Evolutionary conservation across 2,888 invertebrate species (phyloP).

Genomic region (Psylliodes chrysocephalus): DNA sequence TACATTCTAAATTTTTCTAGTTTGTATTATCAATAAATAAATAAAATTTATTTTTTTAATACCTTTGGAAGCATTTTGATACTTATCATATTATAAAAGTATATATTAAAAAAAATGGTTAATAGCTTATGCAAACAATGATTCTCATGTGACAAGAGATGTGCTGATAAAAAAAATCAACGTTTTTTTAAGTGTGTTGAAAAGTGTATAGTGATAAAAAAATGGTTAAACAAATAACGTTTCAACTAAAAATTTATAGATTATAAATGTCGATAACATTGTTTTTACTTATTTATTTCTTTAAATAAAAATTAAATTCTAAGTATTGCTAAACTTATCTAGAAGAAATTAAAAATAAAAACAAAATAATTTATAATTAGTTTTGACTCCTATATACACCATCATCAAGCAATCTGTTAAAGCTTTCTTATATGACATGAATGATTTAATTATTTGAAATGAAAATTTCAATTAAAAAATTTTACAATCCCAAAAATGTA

Average conservation of each 20-base stretch:
- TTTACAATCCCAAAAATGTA: no score
- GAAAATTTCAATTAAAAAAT: no score
- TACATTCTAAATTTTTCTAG: no score
- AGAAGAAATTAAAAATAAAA: no score
- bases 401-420: no score
- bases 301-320: no score
- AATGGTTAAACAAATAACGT: conserved; percentile 7
- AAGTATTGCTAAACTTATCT: no score
- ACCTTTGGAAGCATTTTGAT: background rate
- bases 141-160: conserved; percentile 15
- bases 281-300: background rate
- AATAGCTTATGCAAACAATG: conserved; percentile 7
- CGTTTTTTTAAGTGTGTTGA: conserved; percentile 8
- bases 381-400: no score
- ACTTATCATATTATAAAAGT: conserved; percentile 11
- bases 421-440: no score
- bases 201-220: conserved; percentile 22
- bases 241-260: conserved; percentile 12
- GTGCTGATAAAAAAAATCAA: conserved; percentile 14
- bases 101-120: conserved; percentile 1
- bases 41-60: background rate
- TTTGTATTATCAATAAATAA: conserved; percentile 1
- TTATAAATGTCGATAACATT: background rate
- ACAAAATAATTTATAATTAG: no score
- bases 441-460: no score